Evolutionary conservation across 2,113 vertebrate species (phyloP), one percentile per base, ranked within the genome.

Genomic region (Lycaon pictus): DNA sequence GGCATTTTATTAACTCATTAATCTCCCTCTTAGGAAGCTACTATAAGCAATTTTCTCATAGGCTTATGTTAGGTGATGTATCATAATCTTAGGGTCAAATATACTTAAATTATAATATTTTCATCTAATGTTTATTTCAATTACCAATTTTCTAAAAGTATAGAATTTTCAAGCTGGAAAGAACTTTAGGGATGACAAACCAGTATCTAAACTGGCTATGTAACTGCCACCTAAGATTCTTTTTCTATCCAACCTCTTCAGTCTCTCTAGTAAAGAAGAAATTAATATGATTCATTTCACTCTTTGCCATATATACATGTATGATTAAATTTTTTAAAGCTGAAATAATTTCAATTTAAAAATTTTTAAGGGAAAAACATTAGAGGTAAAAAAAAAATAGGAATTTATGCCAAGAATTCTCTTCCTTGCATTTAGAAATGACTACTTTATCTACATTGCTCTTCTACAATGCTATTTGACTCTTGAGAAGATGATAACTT

Each of bases 331-430:
- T 95, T 96, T 89, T 60, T 13, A 83, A 96, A 82, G 51, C 16
- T 79, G 74, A 81, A 71, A 72, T 96, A 94, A 80, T 96, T 51
- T 55, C 71, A 62, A 80, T 92, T 94, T 65, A 48, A 35, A 88
- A 80, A 62, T 11, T 29, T 77, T 87, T 86, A 53, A 79, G 20
- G 48, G 43, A 56, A 87, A 71, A 96, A n/a, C 32, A 81, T 48
- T 84, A 80, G 65, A 93, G 23, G 17, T 76, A 65, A 92, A 71
- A 81, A 37, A 29, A 93, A 77, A 37, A 32, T 51, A 23, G 58
- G 8, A 9, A 56, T 35, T 88, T 94, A 60, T 88, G 20, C 23
- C 7, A 93, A 90, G 32, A 95, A 67, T 77, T 88, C 53, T 72
- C 22, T 48, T 95, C 62, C 58, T 84, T 93, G 29, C 19, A 11